These are phyloP conservation scores for Barbus barbus DNA, from an alignment of 2,113 vertebrate genomes.

Conservation along the genomic window DNA sequence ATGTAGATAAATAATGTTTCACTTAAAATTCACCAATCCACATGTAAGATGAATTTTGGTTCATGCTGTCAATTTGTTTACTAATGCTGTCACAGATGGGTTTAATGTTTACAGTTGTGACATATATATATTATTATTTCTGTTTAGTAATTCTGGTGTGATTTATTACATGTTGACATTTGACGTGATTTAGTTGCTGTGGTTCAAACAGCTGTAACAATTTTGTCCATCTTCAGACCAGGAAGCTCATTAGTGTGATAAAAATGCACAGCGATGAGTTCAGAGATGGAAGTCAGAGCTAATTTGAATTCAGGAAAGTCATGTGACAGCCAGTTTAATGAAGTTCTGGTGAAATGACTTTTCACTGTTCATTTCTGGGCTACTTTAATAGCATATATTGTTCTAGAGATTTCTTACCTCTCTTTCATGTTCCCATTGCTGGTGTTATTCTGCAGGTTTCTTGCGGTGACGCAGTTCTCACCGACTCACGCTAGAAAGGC, in stretches of 20 bases:
- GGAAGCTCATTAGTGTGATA: not conserved
- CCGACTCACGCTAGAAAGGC: conserved; percentile 96
- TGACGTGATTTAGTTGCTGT: not conserved
- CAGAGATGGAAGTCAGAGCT: not conserved
- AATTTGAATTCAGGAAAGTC: not conserved
- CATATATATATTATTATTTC: not conserved
- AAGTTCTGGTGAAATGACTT: too few species aligned
- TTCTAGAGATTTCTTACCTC: not conserved
- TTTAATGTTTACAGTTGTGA: not conserved
- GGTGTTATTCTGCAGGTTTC: conserved; percentile 75
- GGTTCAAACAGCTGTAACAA: not conserved
- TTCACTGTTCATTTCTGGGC: too few species aligned
- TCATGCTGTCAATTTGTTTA: not conserved
- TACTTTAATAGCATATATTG: not conserved
- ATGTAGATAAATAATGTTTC: not conserved
- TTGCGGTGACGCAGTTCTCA: conserved; percentile 96
- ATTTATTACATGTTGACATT: not conserved
- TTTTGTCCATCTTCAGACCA: not conserved
- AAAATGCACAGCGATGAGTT: not conserved
- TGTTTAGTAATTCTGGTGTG: not conserved
- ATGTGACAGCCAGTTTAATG: not conserved
- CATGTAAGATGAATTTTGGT: not conserved
- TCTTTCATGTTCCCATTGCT: not conserved
- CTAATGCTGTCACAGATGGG: not conserved
- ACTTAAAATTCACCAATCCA: not conserved